Evolutionary conservation across 1,140 invertebrate species (phyloP).

Genomic region (Listronotus oregonensis): DNA sequence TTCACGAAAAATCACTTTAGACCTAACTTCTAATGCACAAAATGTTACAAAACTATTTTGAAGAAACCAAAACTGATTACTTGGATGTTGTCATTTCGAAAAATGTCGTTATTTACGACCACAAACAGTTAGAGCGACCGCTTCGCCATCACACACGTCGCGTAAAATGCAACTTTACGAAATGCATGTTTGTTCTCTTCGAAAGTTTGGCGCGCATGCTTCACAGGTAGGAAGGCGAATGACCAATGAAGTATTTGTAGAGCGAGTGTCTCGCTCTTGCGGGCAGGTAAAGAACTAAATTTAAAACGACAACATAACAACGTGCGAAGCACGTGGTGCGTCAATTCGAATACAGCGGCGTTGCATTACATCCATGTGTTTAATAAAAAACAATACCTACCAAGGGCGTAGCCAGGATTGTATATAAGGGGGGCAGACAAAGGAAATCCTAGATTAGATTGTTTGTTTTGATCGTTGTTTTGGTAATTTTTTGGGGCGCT

Average conservation of each 20-base stretch:
- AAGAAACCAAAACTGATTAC: not conserved
- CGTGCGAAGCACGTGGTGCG: constrained; percentile 32
- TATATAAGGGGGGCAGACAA: no score
- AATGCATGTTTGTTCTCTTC: constrained; percentile 26
- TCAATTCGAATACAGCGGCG: not conserved
- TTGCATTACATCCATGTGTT: not conserved
- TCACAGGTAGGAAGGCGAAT: constrained; percentile 25
- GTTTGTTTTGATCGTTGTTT: no score
- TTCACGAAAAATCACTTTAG: not conserved
- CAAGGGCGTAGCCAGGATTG: no score
- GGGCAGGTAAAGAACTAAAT: constrained; percentile 17
- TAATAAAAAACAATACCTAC: no score
- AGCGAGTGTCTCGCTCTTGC: not conserved
- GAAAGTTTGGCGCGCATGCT: constrained; percentile 23
- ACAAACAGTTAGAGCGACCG: constrained; percentile 7
- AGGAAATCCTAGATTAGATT: no score
- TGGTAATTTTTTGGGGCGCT: no score
- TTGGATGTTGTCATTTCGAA: not conserved
- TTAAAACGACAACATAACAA: constrained; percentile 16
- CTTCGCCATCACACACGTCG: constrained; percentile 11
- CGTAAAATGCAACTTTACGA: constrained; percentile 19
- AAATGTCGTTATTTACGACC: constrained; percentile 6
- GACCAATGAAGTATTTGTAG: constrained; percentile 27
- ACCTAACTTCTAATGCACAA: not conserved
- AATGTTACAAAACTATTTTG: not conserved